phyloP scores from a whole-genome alignment of 1,140 invertebrate genomes.

The Apocrypta bakeri region DNA sequence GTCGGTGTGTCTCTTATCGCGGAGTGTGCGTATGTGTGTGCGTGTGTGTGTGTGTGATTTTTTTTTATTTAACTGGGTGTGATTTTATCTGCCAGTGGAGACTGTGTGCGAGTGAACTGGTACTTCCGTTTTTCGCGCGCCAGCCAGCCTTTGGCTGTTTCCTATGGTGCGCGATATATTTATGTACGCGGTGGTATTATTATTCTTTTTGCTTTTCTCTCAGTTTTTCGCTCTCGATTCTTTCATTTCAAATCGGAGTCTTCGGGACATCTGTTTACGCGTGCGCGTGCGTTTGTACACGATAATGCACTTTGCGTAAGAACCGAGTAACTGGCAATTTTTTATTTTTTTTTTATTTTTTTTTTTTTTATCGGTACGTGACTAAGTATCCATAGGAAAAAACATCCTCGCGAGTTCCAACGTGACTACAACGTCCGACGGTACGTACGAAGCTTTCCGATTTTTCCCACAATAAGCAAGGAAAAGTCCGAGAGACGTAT shows the following conservation, averaged over 20 bases:
- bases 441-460: conserved; percentile 10
- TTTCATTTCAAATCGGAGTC: too few species aligned
- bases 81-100: background rate
- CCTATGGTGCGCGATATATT: background rate
- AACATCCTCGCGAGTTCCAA: background rate
- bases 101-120: background rate
- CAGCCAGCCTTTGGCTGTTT: background rate
- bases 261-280: background rate
- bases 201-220: too few species aligned
- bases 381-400: background rate
- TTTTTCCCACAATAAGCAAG: background rate
- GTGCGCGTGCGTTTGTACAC: too few species aligned
- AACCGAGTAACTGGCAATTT: too few species aligned
- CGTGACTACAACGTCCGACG: too few species aligned
- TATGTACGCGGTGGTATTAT: background rate
- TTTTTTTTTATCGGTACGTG: too few species aligned
- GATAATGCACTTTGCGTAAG: too few species aligned
- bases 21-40: background rate
- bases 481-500: background rate
- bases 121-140: conserved; percentile 11
- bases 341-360: too few species aligned
- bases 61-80: background rate
- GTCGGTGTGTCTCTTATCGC: background rate
- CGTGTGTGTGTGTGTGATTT: background rate
- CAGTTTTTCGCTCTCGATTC: too few species aligned